A percentile compares a stretch with the other conserved stretches of the same genome.
Conservation (phyloP, 2,113 vertebrate species). For the Rattus rattus region DNA sequence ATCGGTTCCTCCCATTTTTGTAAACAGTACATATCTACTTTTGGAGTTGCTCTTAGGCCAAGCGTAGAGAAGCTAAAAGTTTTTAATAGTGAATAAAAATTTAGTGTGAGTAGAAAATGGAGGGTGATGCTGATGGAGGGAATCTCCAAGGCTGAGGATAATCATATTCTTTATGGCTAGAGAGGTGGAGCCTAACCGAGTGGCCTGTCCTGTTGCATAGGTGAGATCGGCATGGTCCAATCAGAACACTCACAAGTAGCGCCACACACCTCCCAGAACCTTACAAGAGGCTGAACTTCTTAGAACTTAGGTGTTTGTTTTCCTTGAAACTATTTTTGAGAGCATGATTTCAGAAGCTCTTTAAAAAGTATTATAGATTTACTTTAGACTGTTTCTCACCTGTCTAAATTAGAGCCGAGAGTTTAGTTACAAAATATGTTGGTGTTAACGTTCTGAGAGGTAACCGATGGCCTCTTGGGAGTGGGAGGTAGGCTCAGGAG, state of each 20-base stretch:
- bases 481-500: background rate
- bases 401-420: background rate
- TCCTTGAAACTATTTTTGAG: constrained; percentile 74
- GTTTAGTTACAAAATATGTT: background rate
- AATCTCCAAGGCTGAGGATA: constrained; percentile 24
- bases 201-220: constrained; percentile 63
- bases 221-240: constrained; percentile 61
- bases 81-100: constrained; percentile 36
- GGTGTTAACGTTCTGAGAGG: background rate
- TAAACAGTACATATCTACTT: constrained; percentile 50
- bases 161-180: constrained; percentile 20
- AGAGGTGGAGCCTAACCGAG: background rate
- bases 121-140: background rate
- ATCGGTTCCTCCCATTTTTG: constrained; percentile 14
- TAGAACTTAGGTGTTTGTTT: constrained; percentile 72
- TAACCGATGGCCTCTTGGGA: background rate
- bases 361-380: constrained; percentile 18
- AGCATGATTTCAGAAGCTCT: constrained; percentile 43
- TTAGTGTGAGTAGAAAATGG: constrained; percentile 25
- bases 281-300: constrained; percentile 67
- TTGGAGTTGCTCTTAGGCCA: constrained; percentile 55
- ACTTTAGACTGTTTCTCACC: background rate
- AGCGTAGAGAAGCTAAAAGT: constrained; percentile 6
- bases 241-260: constrained; percentile 70
- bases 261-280: constrained; percentile 69